Base-by-base conservation (phyloP, 2,113 vertebrate species). In the Callospermophilus lateralis region DNA sequence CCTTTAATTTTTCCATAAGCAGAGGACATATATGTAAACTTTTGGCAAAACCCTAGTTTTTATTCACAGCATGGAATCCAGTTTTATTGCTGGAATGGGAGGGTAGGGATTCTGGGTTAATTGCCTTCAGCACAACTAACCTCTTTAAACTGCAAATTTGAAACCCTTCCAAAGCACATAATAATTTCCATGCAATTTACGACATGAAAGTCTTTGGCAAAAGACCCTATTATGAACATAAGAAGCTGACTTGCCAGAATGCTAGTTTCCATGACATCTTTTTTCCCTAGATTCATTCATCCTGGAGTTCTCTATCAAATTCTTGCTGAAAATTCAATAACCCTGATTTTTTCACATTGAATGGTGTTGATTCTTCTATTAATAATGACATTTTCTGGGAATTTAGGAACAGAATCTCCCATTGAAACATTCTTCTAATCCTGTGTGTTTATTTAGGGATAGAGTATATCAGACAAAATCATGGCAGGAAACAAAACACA, bases 131-230 rank as follows among this genome's bases (percentile, higher is more conserved):
- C 78, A 32, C 83, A 95, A 12, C 86, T 94, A 96, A 58, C 84
- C 24, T 86, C 68, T 95, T 86, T 94, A 79, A 95, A 94, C 70
- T 93, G 45, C 45, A 65, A 34, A 89, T 89, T 80, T 88, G 92
- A 96, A 96, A 51, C 76, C 32, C 65, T 96, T 96, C 95, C 78
- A 87, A 89, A 76, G 77, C 6, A 55, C n/a, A 28, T 93, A 84
- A 96, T 95, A 89, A 96, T 96, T 96, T 95, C 94, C 95, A 83
- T 91, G 78, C 81, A 93, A 4, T 94, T 96, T 89, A 58, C 83
- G 89, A 26, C 53, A 84, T 93, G 81, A 74, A 93, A 89, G 74
- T 72, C 61, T 95, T 90, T 96, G 97, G 95, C 90, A 89, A 93
- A 95, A 74, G 78, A 84, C 67, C 24, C 15, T 70, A 6, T 89